Evolutionary conservation across 2,888 invertebrate genomes (phyloP).

Genomic region (Heliothis peltigera): DNA sequence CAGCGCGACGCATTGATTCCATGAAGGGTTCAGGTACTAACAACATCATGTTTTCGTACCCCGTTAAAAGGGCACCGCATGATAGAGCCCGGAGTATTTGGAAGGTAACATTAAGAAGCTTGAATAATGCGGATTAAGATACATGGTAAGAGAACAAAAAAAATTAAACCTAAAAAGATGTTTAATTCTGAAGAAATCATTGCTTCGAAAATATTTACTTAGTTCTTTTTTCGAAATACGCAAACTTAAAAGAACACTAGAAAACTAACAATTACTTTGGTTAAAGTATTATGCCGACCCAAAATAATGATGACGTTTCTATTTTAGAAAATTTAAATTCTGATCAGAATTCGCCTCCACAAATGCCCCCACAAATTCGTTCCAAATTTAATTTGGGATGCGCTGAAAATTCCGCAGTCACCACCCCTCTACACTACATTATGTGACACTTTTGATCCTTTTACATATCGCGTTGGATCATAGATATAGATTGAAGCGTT

Average conservation of each 20-base stretch:
- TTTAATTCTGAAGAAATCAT: too few relatives aligned
- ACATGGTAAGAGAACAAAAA: too few relatives aligned
- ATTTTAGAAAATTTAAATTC: slow-evolving; percentile 49
- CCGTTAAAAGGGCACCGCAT: too few relatives aligned
- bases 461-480: slow-evolving; percentile 40
- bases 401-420: slow-evolving; percentile 46
- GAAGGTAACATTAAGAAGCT: background rate
- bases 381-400: slow-evolving; percentile 62
- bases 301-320: slow-evolving; percentile 47
- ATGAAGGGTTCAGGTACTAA: background rate
- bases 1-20: slow-evolving; percentile 22
- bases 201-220: background rate
- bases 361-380: slow-evolving; percentile 56
- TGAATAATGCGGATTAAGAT: too few relatives aligned
- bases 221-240: background rate
- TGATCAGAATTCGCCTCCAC: slow-evolving; percentile 55
- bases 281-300: slow-evolving; percentile 25
- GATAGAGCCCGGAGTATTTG: background rate
- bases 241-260: background rate
- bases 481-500: slow-evolving; percentile 51
- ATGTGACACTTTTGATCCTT: slow-evolving; percentile 53
- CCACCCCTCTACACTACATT: slow-evolving; percentile 47
- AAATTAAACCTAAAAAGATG: too few relatives aligned
- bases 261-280: background rate
- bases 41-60: slow-evolving; percentile 1